phyloP scores from a whole-genome alignment of 1,140 invertebrate genomes.

The Apis mellifera region Amel_HAv3.1 CM009934.2:12513501-12514000 shows the following conservation, averaged over 20 bases:
- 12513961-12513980: too few species aligned
- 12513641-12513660: not conserved
- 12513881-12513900: slow-evolving; percentile 21
- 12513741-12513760: too few species aligned
- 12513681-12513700: not conserved
- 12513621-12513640: slow-evolving; percentile 65
- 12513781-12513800: not conserved
- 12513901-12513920: slow-evolving; percentile 11
- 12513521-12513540: not conserved
- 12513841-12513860: slow-evolving; percentile 7
- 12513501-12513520: slow-evolving; percentile 40
- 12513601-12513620: slow-evolving; percentile 59
- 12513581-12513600: slow-evolving; percentile 7
- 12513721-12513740: too few species aligned
- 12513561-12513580: not conserved
- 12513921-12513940: slow-evolving; percentile 23
- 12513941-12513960: slow-evolving; percentile 6
- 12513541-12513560: not conserved
- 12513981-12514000: too few species aligned
- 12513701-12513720: not conserved
- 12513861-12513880: not conserved
- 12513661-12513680: not conserved
- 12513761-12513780: not conserved
- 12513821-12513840: not conserved
- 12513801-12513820: not conserved